Evolutionary conservation across 30 jellyfish, hydroid and myxozoan genomes (phyloP).

Genomic region (Catostylus mosaicus): DNA sequence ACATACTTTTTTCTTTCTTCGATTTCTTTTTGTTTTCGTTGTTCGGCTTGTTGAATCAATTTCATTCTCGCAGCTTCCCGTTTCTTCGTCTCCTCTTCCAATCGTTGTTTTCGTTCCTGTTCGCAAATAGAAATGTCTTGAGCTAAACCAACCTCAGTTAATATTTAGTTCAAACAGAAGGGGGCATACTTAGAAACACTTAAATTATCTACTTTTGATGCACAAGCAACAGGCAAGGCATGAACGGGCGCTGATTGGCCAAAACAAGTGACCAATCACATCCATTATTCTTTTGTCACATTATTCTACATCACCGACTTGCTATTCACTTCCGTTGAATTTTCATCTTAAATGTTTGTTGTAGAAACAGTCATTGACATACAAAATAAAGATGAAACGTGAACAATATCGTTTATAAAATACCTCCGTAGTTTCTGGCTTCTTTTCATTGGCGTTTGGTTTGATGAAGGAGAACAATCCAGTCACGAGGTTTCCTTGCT

Average conservation of each 20-base stretch:
- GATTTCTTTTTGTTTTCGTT: slow-evolving; percentile 62
- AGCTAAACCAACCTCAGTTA: too few relatives aligned
- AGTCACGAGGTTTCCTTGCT: slow-evolving; percentile 40
- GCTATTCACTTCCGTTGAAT: too few relatives aligned
- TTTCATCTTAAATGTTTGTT: too few relatives aligned
- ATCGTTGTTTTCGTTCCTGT: slow-evolving; percentile 66
- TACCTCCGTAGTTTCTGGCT: slow-evolving; percentile 75
- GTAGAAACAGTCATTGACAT: too few relatives aligned
- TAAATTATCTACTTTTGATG: too few relatives aligned
- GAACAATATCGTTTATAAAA: not conserved
- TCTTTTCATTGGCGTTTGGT: slow-evolving; percentile 37
- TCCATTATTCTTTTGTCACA: too few relatives aligned
- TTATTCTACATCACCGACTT: too few relatives aligned
- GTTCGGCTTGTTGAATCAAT: slow-evolving; percentile 60
- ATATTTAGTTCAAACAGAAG: too few relatives aligned
- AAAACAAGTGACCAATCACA: too few relatives aligned
- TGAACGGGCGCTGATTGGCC: too few relatives aligned
- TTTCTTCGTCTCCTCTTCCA: slow-evolving; percentile 59
- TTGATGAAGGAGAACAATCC: slow-evolving; percentile 70
- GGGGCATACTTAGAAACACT: too few relatives aligned
- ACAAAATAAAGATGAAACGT: not conserved
- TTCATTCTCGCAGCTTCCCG: slow-evolving; percentile 63
- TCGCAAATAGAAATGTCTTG: not conserved
- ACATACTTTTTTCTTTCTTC: slow-evolving; percentile 71
- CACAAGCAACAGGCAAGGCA: too few relatives aligned